phyloP scores from a whole-genome alignment of 2,888 invertebrate species.

The Drosophila neonasuta region DNA sequence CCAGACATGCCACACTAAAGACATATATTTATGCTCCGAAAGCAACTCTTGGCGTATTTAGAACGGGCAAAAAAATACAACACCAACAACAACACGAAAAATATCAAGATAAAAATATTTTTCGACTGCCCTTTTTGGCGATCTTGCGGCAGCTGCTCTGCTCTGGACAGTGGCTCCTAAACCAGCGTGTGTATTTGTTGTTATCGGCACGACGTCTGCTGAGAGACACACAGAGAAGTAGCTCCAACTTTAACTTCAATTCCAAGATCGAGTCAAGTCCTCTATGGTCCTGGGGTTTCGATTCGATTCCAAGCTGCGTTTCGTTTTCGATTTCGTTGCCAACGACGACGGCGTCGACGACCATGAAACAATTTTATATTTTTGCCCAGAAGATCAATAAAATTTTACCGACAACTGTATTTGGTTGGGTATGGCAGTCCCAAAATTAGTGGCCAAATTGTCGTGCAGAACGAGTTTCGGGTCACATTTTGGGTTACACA shows the following conservation, averaged over 20 bases:
- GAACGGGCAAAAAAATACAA: conserved; percentile 52
- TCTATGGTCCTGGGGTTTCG: conserved; percentile 53
- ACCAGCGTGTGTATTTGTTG: conserved; percentile 59
- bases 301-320: conserved; percentile 63
- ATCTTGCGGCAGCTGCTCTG: conserved; percentile 50
- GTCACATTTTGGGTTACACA: conserved; percentile 75
- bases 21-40: conserved; percentile 71
- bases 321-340: conserved; percentile 63
- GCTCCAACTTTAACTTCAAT: conserved; percentile 4
- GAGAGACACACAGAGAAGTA: neutral
- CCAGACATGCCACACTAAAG: conserved; percentile 75
- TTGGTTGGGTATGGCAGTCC: conserved; percentile 51
- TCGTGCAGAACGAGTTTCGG: conserved; percentile 63
- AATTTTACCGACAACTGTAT: conserved; percentile 75
- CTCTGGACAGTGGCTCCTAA: conserved; percentile 54
- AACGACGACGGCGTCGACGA: conserved; percentile 38
- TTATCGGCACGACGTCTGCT: conserved; percentile 53
- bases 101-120: conserved; percentile 77
- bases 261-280: conserved; percentile 12
- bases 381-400: conserved; percentile 74
- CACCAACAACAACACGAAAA: conserved; percentile 39
- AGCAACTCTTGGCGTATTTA: conserved; percentile 71
- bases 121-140: conserved; percentile 67
- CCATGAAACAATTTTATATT: conserved; percentile 75
- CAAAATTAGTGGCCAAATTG: conserved; percentile 73